These are phyloP conservation scores for Harpalus rubripes DNA, from an alignment of 2,888 invertebrate genomes.

Conservation along the genomic window DNA sequence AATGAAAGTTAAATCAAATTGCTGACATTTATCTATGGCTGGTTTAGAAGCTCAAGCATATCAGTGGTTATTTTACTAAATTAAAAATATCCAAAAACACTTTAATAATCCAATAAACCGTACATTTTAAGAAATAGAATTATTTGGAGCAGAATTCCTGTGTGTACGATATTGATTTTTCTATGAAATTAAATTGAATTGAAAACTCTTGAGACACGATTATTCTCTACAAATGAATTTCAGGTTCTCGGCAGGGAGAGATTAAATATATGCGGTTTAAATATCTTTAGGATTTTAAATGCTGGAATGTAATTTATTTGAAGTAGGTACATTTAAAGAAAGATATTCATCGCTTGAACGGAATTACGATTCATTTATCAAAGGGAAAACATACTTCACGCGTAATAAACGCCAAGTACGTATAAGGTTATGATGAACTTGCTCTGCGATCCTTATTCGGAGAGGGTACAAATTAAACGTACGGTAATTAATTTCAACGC, in stretches of 20 bases:
- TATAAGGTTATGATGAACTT: no score
- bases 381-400: conserved; percentile 42
- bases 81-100: neutral
- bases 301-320: conserved; percentile 36
- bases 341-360: conserved; percentile 54
- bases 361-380: conserved; percentile 55
- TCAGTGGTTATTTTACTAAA: no score
- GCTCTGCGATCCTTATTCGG: no score
- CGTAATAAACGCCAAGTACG: conserved; percentile 53
- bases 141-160: neutral
- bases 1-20: no score
- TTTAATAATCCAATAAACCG: neutral
- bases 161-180: conserved; percentile 19
- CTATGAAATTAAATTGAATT: conserved; percentile 45
- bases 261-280: conserved; percentile 50
- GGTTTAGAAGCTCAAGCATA: no score
- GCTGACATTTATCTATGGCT: no score
- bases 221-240: conserved; percentile 44
- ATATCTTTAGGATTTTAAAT: conserved; percentile 45
- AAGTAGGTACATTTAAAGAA: conserved; percentile 56
- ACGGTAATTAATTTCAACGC: no score
- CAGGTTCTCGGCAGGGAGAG: conserved; percentile 1
- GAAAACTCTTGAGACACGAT: conserved; percentile 9
- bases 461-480: no score
- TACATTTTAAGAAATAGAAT: neutral